Base-by-base conservation (phyloP, 2,113 vertebrate species). In the Carettochelys insculpta region DNA sequence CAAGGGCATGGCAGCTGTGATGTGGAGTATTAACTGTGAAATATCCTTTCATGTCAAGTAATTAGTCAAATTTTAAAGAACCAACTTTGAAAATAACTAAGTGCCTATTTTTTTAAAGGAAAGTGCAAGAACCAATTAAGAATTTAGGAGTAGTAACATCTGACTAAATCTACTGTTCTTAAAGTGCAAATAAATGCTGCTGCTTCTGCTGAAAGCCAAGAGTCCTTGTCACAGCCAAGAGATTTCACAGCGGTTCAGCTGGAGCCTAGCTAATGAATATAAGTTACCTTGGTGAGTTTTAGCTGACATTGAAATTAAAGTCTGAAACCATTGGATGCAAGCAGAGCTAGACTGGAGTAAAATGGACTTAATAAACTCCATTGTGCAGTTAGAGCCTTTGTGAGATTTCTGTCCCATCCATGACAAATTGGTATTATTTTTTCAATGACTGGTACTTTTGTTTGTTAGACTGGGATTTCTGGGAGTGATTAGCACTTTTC, bases 381-480 rank as follows among this genome's bases (percentile, higher is more conserved):
- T 98, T 98, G 98, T 98, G 96, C 29, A 65, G 48, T 80, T 45
- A 96, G 97, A 97, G 97, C 95, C 97, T 95, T 82, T 90, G 96
- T 90, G 96, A 96, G 97, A 97, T 97, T 97, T 97, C 95, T 94
- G 96, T 97, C 97, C 95, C 95, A 96, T 94, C 97, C 98, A 96
- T 98, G 98, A 98, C 98, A 98, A 98, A 98, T 98, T 85, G 96
- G 97, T 95, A 98, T 98, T 98, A 97, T 98, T 97, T 98, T 97
- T 97, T 96, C 95, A 85, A 94, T 96, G 97, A 96, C 97, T 98
- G 97, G 96, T 98, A 98, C 98, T 98, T 98, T 98, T 98, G 97
- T 98, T 97, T 97, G 91, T 51, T 95, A 97, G 96, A 97, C 79
- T 95, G 96, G 97, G 96, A 95, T 97, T 98, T 98, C 97, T 98